Base-by-base conservation (phyloP, 2,888 invertebrate species). In the Andrena praecox region DNA sequence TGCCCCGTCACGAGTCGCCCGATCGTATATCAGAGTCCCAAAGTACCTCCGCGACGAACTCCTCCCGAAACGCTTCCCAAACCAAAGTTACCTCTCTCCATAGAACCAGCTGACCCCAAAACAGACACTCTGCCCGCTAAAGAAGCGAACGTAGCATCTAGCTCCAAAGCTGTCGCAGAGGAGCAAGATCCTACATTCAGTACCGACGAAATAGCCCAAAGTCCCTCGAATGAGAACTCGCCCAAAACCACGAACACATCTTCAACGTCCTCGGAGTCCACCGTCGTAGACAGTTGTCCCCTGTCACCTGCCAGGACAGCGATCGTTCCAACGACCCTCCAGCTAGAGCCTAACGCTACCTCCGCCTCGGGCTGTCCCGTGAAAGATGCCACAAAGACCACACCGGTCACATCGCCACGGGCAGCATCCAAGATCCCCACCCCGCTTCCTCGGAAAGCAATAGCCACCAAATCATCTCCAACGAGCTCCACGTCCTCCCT, bases 351-450 rank as follows among this genome's bases (percentile, higher is more conserved):
- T 20, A 86, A 66, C 69, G 24, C 64, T 84, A 83, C 84, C 79
- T 80, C 82, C 74, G 27, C 24, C 29, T 48, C 78, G 54, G 73
- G 33, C 35, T 16, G 27, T 42, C 35, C 70, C 52, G 7, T 75
- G 54, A 84, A 84, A 59, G 84, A 84, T 60, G 8, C n/a, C 31
- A n/a, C 66, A 24, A 80, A 87, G 42, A 73, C 72, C 27, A 85
- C 81, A 6, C 87, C 90, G 0, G 35, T 85, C 31, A 80, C 87
- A 2, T 89, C 89, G 0, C 89, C 90, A 2, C 89, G 91, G n/a
- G 78, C 90, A 0, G 86, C 89, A 0, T 94, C 94, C 2, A 93
- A 93, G 70, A 94, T 94, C 66, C 94, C 94, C 0, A 94, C 93
- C 0, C 92, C 93, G 0, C 85, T 94, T 42, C 90, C 93, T 4